Evolutionary conservation across 92 coral and sea anemone genomes (phyloP), one percentile per base, ranked within the genome.

Genomic region (Epizoanthus illoricatus): DNA sequence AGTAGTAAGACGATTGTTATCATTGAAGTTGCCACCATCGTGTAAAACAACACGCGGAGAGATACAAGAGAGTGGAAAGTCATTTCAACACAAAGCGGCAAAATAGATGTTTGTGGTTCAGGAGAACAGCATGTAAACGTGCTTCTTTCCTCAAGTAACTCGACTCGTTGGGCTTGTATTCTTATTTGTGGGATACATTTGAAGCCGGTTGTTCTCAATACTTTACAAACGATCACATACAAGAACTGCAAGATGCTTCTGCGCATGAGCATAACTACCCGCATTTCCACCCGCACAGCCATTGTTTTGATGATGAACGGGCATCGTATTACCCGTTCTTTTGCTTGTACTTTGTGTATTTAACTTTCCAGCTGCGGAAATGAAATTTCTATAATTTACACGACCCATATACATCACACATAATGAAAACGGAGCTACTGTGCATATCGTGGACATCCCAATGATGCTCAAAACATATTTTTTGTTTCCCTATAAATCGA

Each of bases 1-100:
- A 78, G 82, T 12, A 78, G 71, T 42, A 78, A 63, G 23, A 78
- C 54, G 13, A 78, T 78, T 64, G 71, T 78, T 39, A 78, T 20
- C 16, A 28, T 54, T 43, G 82, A 78, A 59, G 82, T 21, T 15
- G 65, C 71, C 42, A 63, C 67, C 82, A 78, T 78, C 19, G 42
- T 39, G 61, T 63, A 78, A 56, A 63, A 78, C 11, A 78, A 23
- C 71, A 78, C 10, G 45, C 82, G 82, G 36, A 78, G 71, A 43
- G 59, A 43, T 41, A 63, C 23, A 5, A 78, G 20, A 11, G 82
- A 63, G 42, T 23, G 42, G 15, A 78, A 43, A 62, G 52, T 57
- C 82, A 78, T 78, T 63, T 61, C 58, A 78, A 28, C 19, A 1
- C 49, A 61, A 1, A 0, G 56, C 56, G 56, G 16, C 15, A 2